Percentiles rank a stretch among this genome's conserved stretches.
Conservation (phyloP, 37 sponge, comb jelly and placozoan genomes). For the Spongilla lacustris region DNA sequence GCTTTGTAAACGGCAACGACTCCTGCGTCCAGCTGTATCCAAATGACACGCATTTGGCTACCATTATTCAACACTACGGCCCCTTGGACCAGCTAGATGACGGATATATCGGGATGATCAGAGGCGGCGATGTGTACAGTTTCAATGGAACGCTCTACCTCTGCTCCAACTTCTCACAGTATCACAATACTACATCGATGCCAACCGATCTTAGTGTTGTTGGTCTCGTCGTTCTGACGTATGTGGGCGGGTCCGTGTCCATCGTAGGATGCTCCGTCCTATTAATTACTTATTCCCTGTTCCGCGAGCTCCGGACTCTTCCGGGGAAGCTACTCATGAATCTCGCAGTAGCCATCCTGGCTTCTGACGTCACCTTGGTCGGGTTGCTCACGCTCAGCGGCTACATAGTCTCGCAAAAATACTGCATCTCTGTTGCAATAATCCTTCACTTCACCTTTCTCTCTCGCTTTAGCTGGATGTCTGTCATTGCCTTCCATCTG, state of each 20-base stretch:
- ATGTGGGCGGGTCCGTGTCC: slow-evolving; percentile 59
- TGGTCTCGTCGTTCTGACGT: slow-evolving; percentile 18
- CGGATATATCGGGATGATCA: too few relatives aligned
- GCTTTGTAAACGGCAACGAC: too few relatives aligned
- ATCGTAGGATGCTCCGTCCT: slow-evolving; percentile 30
- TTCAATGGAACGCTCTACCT: too few relatives aligned
- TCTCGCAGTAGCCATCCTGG: slow-evolving; percentile 23
- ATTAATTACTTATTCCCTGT: slow-evolving; percentile 54
- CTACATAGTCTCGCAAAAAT: not conserved
- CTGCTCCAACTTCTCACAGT: too few relatives aligned
- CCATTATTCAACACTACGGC: too few relatives aligned
- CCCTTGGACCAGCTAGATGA: too few relatives aligned
- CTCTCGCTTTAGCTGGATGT: slow-evolving; percentile 59
- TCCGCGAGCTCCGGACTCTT: slow-evolving; percentile 64
- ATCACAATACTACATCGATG: too few relatives aligned
- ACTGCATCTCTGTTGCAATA: slow-evolving; percentile 40
- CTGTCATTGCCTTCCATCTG: slow-evolving; percentile 27
- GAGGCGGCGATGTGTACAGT: too few relatives aligned
- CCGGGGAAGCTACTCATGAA: slow-evolving; percentile 52
- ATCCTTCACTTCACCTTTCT: slow-evolving; percentile 58
- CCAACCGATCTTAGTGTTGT: too few relatives aligned
- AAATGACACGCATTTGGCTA: too few relatives aligned
- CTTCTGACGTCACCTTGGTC: slow-evolving; percentile 38
- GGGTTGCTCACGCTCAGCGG: not conserved
- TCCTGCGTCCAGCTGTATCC: too few relatives aligned